Evolutionary conservation across 1,140 invertebrate genomes (phyloP).

Genomic region (Pomacea maculata): DNA sequence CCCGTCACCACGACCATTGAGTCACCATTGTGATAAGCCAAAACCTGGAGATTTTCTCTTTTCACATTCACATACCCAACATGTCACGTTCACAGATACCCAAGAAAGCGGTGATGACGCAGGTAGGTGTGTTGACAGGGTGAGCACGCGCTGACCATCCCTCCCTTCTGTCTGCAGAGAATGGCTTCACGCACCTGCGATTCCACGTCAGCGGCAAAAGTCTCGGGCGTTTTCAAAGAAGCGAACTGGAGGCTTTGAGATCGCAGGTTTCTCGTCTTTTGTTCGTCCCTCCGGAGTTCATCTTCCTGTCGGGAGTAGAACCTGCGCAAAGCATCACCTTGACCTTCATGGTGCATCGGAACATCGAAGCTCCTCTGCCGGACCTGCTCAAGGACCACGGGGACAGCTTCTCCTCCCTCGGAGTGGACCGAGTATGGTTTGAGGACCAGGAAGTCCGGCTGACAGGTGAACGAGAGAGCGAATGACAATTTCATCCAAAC

Average conservation of each 20-base stretch:
- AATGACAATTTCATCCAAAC: too few relatives aligned
- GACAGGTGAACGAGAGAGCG: neutral
- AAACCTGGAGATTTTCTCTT: too few relatives aligned
- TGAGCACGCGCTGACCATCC: neutral
- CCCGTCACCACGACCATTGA: too few relatives aligned
- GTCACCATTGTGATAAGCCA: too few relatives aligned
- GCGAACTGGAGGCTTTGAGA: constrained; percentile 20
- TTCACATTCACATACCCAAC: too few relatives aligned
- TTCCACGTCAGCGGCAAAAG: constrained; percentile 21
- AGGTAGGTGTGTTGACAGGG: neutral
- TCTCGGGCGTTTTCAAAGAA: constrained; percentile 18
- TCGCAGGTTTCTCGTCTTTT: constrained; percentile 22
- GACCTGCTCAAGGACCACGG: constrained; percentile 18
- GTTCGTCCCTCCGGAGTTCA: constrained; percentile 30
- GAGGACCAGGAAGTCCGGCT: neutral
- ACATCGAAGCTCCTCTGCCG: constrained; percentile 13
- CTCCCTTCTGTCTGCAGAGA: neutral
- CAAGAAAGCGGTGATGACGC: too few relatives aligned
- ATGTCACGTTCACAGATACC: too few relatives aligned
- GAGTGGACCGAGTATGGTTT: constrained; percentile 9
- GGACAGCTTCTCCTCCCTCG: constrained; percentile 15
- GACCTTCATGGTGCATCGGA: constrained; percentile 28
- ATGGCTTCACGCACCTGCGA: constrained; percentile 21
- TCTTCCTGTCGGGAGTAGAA: constrained; percentile 28
- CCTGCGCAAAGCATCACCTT: constrained; percentile 20